Base-by-base conservation (phyloP, 2,888 invertebrate genomes). In the Drosophila setosimentum region DNA sequence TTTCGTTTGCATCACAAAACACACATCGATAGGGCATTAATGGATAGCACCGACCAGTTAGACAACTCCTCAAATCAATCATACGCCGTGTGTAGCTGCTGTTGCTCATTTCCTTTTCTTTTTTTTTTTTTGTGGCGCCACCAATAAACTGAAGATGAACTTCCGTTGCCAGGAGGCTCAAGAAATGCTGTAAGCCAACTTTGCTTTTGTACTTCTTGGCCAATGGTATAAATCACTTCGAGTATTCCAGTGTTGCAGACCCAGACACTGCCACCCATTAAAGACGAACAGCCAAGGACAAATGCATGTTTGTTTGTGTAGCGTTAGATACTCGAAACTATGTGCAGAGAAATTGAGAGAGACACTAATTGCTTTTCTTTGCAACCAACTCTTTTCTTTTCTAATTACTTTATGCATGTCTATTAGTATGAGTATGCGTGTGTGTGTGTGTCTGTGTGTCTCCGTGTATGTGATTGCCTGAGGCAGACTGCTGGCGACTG, bases 361-460 rank as follows among this genome's bases (percentile, higher is more conserved):
- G 87, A 88, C 87, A 88, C 91, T 88, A 88, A 88, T 88, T 88
- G 87, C 87, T 88, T 88, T 88, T 88, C 87, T 88, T 87, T 89
- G 62, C 78, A 82, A 68, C 40, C 78, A 83, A 83, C 83, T 83
- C 83, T 80, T 83, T 89, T 86, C 90, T 85, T 89, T 86, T 86
- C 90, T 87, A 89, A 85, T 85, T 85, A 85, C 89, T 87, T 72
- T 70, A 82, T 82, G 79, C 85, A 80, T 79, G 80, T 69, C 73
- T 73, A 51, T 61, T 30, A 54, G 67, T 37, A 21, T 67, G 54
- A 55, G 58, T 53, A 53, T 64, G 37, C 27, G 50, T 72, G 45
- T 57, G 24, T 49, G 55, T 58, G 32, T 40, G 63, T 63, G 49
- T 40, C 42, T 54, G 11, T 37, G 69, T 49, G 18, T 24, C 5